Evolutionary conservation across 92 coral and sea anemone genomes (phyloP).

Genomic region (Heteractis magnifica): DNA sequence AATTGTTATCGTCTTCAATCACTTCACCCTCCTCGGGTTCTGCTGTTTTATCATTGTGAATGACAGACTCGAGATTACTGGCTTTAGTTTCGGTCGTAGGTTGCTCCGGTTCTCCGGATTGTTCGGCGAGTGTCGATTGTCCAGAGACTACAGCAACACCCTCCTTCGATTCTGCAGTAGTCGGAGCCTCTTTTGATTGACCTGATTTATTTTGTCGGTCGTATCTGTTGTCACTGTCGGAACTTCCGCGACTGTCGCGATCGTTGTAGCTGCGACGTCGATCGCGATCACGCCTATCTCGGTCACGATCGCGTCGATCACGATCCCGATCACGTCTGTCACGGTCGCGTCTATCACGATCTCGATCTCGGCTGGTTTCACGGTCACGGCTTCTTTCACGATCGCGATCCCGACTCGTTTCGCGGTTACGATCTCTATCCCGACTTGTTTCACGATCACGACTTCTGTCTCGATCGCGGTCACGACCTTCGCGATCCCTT

Average conservation of each 20-base stretch:
- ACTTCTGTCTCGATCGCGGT: conserved; percentile 51
- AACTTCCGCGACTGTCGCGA: conserved; percentile 57
- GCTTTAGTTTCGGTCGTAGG: background rate
- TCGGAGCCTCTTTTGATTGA: background rate
- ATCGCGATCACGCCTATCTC: conserved; percentile 32
- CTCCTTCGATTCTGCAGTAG: background rate
- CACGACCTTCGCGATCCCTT: conserved; percentile 46
- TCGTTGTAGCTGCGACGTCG: conserved; percentile 47
- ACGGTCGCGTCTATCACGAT: conserved; percentile 43
- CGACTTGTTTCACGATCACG: conserved; percentile 46
- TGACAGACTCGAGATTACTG: conserved; percentile 1
- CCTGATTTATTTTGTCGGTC: conserved; percentile 20
- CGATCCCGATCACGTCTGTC: conserved; percentile 43
- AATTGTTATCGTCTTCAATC: conserved; percentile 55
- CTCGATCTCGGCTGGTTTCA: conserved; percentile 11
- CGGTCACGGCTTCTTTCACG: conserved; percentile 23
- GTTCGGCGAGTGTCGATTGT: background rate
- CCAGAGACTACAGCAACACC: background rate
- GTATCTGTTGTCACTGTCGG: conserved; percentile 16
- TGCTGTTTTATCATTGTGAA: conserved; percentile 31
- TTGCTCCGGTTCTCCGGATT: background rate
- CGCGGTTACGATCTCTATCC: conserved; percentile 58
- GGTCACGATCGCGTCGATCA: conserved; percentile 39
- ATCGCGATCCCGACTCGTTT: conserved; percentile 41
- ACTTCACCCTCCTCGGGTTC: conserved; percentile 80